Evolutionary conservation across 2,888 invertebrate genomes (phyloP).

Genomic region (Julus scanicus): DNA sequence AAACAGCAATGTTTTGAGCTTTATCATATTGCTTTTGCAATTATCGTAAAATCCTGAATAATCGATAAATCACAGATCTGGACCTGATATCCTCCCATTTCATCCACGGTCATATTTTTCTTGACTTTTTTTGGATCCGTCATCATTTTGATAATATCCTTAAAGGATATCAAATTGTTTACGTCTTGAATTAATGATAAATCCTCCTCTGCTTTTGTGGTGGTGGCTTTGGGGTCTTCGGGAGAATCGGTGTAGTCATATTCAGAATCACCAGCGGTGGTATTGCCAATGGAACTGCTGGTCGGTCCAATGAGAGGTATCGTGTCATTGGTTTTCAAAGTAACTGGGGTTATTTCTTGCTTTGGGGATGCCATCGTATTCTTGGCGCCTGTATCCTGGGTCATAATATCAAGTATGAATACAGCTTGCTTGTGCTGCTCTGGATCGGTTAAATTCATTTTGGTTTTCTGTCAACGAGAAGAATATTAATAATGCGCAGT

Average conservation of each 20-base stretch:
- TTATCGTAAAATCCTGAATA: too few relatives aligned
- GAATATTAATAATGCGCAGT: not conserved
- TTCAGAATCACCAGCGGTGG: not conserved
- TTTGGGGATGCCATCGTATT: not conserved
- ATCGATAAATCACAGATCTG: too few relatives aligned
- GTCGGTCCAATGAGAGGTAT: not conserved
- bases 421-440: constrained; percentile 55
- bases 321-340: not conserved
- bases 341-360: not conserved
- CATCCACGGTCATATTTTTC: constrained; percentile 35
- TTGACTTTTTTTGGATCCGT: constrained; percentile 34
- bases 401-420: constrained; percentile 37
- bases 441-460: constrained; percentile 54
- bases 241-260: not conserved
- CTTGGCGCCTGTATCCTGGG: not conserved
- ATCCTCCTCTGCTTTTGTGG: not conserved
- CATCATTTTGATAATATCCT: constrained; percentile 46
- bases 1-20: not conserved
- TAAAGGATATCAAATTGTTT: constrained; percentile 18
- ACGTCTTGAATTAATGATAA: not conserved
- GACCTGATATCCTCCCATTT: constrained; percentile 53
- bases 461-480: constrained; percentile 46
- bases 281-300: not conserved
- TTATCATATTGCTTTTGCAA: not conserved
- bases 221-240: not conserved